Evolutionary conservation across 2,113 vertebrate genomes (phyloP), one percentile per base, ranked within the genome.

Genomic region (Lepus europaeus): DNA sequence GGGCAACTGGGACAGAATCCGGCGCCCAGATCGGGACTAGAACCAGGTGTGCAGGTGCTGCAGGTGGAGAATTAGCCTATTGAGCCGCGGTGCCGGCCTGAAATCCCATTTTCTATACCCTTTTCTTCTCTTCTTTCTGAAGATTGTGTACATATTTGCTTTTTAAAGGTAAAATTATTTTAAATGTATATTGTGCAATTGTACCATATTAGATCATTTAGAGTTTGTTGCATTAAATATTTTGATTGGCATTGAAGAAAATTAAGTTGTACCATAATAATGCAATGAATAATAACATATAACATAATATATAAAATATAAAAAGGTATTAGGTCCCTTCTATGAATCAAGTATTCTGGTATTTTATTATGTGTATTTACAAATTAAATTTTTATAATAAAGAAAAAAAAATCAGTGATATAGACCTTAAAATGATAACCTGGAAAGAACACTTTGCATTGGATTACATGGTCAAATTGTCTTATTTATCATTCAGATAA

Each of bases 221-320:
- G 31, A 5, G 0, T 79, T 66, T 53, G 2, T 82, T 81, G 19
- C 6, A 73, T 20, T 63, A 69, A 39, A 49, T 49, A 51, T 31
- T 36, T 66, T 63, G n/a, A 69, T 77, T 91, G 91, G 66, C 14
- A 70, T 9, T 36, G 81, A 85, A 23, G 61, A 89, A 89, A 68
- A 79, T 76, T 69, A 39, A 73, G 20, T 33, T 81, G 1, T 80
- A 53, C 59, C 7, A 72, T 53, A 72, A 49, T 53, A 63, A 73
- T 45, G 23, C 19, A 22, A 73, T 51, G 19, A 84, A 68, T 11
- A 96, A 84, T 51, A 31, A 63, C 17, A 84, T 36, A 51, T 84
- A 39, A 5, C 61, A 51, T 64, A 45, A 45, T 7, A 45, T 45
- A 45, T 45, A 45, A 45, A 45, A 45, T 45, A 45, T 45, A 8